Evolutionary conservation across 2,888 invertebrate species (phyloP), one percentile per base, ranked within the genome.

Genomic region (Clivina fossor): DNA sequence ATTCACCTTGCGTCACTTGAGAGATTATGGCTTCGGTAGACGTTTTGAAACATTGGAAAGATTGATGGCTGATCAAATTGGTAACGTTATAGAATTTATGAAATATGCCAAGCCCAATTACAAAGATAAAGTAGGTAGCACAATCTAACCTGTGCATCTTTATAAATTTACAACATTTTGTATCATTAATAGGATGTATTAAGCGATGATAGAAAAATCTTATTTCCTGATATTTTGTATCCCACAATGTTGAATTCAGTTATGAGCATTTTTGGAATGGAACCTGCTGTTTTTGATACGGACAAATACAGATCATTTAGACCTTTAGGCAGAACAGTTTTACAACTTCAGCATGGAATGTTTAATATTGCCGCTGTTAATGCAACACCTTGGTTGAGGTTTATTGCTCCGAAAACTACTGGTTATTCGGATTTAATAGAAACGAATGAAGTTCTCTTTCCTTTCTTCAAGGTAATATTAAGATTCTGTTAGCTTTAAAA

Each of bases 1-100:
- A 60, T 86, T 85, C 60, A 77, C 85, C 0, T 72, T 87, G 2
- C 76, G 86, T 0, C 78, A 82, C 61, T 70, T 86, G 65, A 73
- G 86, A 0, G 86, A 86, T 65, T 85, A 75, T 64, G 86, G 86
- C 2, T 86, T 87, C 60, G 86, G 86, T 0, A 76, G 84, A 40
- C 78, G 86, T 2, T 79, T 79, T 32, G 70, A 71, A 1, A 71
- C 71, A 5, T 68, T 84, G 28, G 86, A 86, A 64, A 57, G 65
- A 4, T 65, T 74, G 3, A 71, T 76, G 1, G 67, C 69, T 33
- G 76, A 77, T 43, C 78, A 81, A 69, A 65, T 79, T 1, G 60
- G 64, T 1, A 67, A 74, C 46, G 65, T 80, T 44, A 60, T 81
- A 2, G 71, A 79, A 40, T 62, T 77, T 2, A 68, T 81, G 7